Conservation (phyloP, 1,140 invertebrate genomes). For the Frieseomelitta varia region DNA sequence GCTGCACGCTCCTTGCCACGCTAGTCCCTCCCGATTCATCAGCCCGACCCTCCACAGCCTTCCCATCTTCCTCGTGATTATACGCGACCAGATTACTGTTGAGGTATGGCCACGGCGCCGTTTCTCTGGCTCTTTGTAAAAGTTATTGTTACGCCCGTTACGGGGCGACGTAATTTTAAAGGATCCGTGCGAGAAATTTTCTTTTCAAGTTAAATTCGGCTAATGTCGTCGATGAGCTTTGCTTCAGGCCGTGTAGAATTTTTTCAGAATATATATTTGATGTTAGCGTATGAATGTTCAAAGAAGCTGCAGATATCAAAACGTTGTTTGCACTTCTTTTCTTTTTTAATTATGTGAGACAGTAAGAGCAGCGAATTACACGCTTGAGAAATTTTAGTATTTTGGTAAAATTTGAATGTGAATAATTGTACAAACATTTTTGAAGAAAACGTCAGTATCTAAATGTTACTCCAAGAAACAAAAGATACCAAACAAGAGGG, state of each 20-base stretch:
- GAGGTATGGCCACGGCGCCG: slow-evolving; percentile 34
- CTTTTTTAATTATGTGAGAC: too few species aligned
- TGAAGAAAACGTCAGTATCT: too few species aligned
- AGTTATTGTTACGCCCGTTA: background rate
- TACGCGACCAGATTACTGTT: slow-evolving; percentile 73
- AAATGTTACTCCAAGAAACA: too few species aligned
- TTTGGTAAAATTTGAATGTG: too few species aligned
- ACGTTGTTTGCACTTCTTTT: too few species aligned
- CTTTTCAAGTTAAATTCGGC: background rate
- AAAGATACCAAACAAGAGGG: too few species aligned
- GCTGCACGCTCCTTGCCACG: slow-evolving; percentile 46
- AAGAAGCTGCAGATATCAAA: too few species aligned
- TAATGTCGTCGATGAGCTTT: background rate
- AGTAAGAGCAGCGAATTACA: too few species aligned
- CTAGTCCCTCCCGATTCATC: slow-evolving; percentile 25
- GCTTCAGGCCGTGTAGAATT: background rate
- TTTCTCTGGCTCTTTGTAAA: slow-evolving; percentile 48
- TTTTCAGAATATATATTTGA: background rate
- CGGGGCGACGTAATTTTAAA: background rate
- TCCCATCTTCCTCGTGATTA: slow-evolving; percentile 50
- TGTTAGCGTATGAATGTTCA: too few species aligned
- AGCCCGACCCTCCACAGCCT: background rate
- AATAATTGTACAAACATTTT: too few species aligned
- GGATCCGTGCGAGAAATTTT: background rate
- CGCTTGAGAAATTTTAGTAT: too few species aligned